A percentile compares a stretch with the other conserved stretches of the same genome.
These are phyloP conservation scores for Metopolophium dirhodum DNA, from an alignment of 1,140 invertebrate genomes.

Conservation along the genomic window DNA sequence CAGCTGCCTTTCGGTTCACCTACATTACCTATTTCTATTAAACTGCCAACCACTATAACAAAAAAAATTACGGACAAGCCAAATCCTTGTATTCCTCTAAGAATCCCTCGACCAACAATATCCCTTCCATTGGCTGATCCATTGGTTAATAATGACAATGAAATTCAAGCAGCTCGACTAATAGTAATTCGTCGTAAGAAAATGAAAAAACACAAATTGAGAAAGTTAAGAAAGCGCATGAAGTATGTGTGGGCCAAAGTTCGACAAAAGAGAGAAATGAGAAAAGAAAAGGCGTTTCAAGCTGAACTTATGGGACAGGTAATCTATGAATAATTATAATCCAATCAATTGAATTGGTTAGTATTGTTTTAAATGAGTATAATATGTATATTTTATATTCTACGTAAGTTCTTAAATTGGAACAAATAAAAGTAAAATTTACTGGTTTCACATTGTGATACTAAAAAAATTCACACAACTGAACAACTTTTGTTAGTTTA, in stretches of 20 bases:
- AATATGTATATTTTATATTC: not conserved
- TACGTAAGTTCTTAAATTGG: too few relatives aligned
- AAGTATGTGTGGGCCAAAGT: constrained; percentile 76
- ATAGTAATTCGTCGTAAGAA: constrained; percentile 81
- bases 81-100: constrained; percentile 30
- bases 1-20: not conserved
- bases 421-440: too few relatives aligned
- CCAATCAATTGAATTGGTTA: not conserved
- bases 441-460: not conserved
- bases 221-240: constrained; percentile 79
- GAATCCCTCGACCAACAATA: constrained; percentile 25
- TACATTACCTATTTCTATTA: constrained; percentile 34
- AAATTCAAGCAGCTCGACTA: constrained; percentile 75
- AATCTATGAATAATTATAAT: not conserved
- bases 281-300: constrained; percentile 80
- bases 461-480: not conserved
- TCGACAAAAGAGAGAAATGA: constrained; percentile 71
- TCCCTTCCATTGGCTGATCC: constrained; percentile 32
- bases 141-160: constrained; percentile 58
- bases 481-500: not conserved
- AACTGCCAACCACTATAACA: not conserved
- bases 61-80: constrained; percentile 38
- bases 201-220: constrained; percentile 86
- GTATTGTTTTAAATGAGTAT: not conserved
- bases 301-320: constrained; percentile 59